A percentile compares a stretch with the other conserved stretches of the same genome.
Evolutionary conservation across 64 coral and sea anemone genomes (phyloP).

Genomic region (Anthopleura sola): DNA sequence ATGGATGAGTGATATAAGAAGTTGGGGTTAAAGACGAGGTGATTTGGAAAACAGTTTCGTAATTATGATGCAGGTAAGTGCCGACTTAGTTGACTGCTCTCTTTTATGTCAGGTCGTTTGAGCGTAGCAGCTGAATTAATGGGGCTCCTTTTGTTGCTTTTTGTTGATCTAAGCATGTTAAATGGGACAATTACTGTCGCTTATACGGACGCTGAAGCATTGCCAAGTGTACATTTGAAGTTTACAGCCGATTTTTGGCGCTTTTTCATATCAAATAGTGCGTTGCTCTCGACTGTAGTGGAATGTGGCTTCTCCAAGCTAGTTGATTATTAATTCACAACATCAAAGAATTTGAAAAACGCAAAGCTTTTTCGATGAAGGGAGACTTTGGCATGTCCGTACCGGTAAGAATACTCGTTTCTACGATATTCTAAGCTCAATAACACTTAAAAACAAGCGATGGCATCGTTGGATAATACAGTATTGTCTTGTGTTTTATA

Average conservation of each 20-base stretch:
- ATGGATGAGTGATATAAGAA: not conserved
- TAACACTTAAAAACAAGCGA: not conserved
- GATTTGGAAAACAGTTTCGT: slow-evolving; percentile 19
- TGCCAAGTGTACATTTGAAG: not conserved
- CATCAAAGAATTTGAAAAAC: not conserved
- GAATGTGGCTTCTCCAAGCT: not conserved
- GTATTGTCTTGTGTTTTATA: not conserved
- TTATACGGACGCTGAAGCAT: not conserved
- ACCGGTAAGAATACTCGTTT: slow-evolving; percentile 12
- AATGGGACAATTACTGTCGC: slow-evolving; percentile 41
- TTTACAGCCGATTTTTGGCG: not conserved
- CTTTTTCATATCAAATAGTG: not conserved
- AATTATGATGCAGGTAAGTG: slow-evolving; percentile 18
- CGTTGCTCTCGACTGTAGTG: not conserved
- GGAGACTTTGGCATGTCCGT: slow-evolving; percentile 21
- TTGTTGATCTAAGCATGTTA: slow-evolving; percentile 43
- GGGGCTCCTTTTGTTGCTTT: not conserved
- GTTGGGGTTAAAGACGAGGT: not conserved
- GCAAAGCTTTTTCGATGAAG: slow-evolving; percentile 21
- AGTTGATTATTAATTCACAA: slow-evolving; percentile 9
- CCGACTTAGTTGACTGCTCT: not conserved
- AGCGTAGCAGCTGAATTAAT: slow-evolving; percentile 20
- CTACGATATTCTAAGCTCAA: not conserved
- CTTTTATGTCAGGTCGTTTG: slow-evolving; percentile 11
- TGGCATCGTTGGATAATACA: not conserved